A percentile compares a stretch with the other conserved stretches of the same genome.
phyloP scores from a whole-genome alignment of 64 coral and sea anemone species.

The Montipora foliosa region DNA sequence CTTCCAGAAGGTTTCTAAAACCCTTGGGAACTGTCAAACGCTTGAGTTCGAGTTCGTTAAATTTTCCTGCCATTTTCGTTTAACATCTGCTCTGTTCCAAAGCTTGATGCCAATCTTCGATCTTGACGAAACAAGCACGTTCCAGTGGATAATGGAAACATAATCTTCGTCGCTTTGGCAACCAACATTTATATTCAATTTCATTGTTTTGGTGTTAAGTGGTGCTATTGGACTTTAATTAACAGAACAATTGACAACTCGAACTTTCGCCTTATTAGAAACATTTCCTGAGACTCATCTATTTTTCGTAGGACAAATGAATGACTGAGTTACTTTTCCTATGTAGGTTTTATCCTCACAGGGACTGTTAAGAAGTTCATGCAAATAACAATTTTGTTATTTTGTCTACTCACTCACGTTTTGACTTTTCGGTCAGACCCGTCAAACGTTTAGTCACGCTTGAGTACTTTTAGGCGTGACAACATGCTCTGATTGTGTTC shows the following conservation, averaged over 20 bases:
- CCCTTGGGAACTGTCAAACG: constrained; percentile 72
- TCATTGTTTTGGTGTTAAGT: constrained; percentile 3
- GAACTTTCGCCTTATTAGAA: background rate
- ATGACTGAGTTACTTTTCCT: background rate
- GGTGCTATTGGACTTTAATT: constrained; percentile 42
- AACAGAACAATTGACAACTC: background rate
- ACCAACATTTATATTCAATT: constrained; percentile 39
- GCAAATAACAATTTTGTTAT: background rate
- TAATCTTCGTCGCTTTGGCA: constrained; percentile 21
- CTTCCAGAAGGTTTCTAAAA: constrained; percentile 87
- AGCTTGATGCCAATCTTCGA: background rate
- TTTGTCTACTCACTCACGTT: too few species aligned
- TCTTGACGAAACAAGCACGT: background rate
- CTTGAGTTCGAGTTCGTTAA: background rate
- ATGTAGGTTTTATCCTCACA: background rate
- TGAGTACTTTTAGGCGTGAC: too few species aligned
- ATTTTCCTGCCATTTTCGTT: background rate
- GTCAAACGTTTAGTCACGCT: too few species aligned
- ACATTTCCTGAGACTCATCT: background rate
- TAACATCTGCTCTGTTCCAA: background rate
- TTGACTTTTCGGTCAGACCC: too few species aligned
- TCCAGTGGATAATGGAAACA: background rate
- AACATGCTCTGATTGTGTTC: too few species aligned
- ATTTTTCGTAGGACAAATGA: background rate
- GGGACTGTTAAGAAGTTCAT: background rate